Evolutionary conservation across 1,140 invertebrate species (phyloP), one percentile per base, ranked within the genome.

Genomic region (Zaprionus ghesquierei): DNA sequence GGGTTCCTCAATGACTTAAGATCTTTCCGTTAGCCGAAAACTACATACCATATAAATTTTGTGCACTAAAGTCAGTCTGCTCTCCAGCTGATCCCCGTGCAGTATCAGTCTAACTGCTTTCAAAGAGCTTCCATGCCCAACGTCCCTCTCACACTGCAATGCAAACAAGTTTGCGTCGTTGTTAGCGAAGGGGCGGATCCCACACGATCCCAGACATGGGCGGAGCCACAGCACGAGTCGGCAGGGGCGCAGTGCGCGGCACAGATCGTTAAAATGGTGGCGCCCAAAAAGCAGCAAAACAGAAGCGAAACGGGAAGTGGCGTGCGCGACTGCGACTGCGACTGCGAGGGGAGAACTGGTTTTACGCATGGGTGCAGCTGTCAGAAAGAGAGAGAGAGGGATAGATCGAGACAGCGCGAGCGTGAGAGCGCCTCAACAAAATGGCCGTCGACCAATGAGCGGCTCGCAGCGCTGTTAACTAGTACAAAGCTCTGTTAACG

Each of bases 361-460:
- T 89, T 89, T 89, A 84, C 85, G 76, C 80, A 87, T 87, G 85
- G 85, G 84, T 89, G 84, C 82, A 76, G 68, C 49, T 15, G 41
- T 20, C 3, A 78, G 82, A 78, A 41, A 62, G 69, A 85, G 68
- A 69, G 58, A n/a, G n/a, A n/a, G n/a, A n/a, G n/a, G n/a, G n/a
- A n/a, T n/a, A n/a, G n/a, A n/a, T n/a, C n/a, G n/a, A n/a, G n/a
- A n/a, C n/a, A n/a, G n/a, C 12, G 63, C 50, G 25, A 15, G n/a
- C 10, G 15, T 23, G 58, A 73, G 63, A 64, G n/a, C n/a, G 6
- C 27, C 25, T 10, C 10, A 41, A 78, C 77, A 89, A 89, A 89
- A 89, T 89, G 84, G 84, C 70, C 55, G 15, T 61, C 29, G 29
- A 58, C 69, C 38, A 61, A 75, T 64, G 44, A 61, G 38, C 22